Conservation (phyloP, 2,113 vertebrate genomes). For the Pungitius pungitius region DNA sequence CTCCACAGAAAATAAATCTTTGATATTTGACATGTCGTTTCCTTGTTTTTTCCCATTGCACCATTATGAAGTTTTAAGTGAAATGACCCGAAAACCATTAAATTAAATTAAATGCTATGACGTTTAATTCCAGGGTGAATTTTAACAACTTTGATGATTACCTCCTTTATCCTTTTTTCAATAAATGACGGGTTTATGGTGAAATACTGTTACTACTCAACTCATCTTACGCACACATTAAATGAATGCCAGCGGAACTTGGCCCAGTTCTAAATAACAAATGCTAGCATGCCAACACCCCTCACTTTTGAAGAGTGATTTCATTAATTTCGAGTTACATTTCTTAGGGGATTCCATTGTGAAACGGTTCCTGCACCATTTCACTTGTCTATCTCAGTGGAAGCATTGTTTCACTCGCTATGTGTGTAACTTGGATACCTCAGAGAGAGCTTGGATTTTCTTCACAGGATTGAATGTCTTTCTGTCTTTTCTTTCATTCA, state of each 20-base stretch:
- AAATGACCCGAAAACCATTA: not conserved
- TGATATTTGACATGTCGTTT: no score
- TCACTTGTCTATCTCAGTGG: constrained; percentile 33
- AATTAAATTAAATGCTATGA: not conserved
- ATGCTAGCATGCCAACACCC: not conserved
- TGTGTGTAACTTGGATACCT: constrained; percentile 71
- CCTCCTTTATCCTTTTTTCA: not conserved
- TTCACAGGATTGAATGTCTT: constrained; percentile 59
- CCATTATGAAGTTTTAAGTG: not conserved
- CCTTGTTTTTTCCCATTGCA: not conserved
- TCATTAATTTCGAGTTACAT: constrained; percentile 14
- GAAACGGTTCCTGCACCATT: constrained; percentile 22
- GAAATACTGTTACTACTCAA: not conserved
- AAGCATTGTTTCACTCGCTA: constrained; percentile 50
- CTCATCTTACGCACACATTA: no score
- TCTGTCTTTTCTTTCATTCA: constrained; percentile 65
- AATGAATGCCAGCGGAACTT: not conserved
- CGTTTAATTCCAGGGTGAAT: not conserved
- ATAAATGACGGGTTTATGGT: not conserved
- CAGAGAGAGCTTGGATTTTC: constrained; percentile 67
- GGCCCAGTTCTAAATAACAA: not conserved
- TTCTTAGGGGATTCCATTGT: not conserved
- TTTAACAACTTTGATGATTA: not conserved
- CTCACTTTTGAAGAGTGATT: not conserved
- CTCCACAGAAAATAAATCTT: not conserved